phyloP scores from a whole-genome alignment of 2,113 vertebrate genomes.

The Microtus richardsoni region DNA sequence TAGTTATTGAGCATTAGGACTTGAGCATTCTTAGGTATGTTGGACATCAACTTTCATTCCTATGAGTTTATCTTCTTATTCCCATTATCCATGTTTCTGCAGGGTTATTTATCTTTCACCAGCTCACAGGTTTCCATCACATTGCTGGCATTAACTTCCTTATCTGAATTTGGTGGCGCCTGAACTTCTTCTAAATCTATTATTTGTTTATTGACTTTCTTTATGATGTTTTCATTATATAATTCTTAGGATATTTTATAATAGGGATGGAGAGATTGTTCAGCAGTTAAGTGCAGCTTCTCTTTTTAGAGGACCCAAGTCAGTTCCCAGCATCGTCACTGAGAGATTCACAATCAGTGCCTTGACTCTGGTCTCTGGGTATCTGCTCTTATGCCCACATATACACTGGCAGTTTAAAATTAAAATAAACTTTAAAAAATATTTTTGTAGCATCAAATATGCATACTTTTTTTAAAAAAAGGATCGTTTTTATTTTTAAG shows the following conservation, averaged over 20 bases:
- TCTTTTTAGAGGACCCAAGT: background rate
- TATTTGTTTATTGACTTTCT: background rate
- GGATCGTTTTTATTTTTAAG: background rate
- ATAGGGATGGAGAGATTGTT: background rate
- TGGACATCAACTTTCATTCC: background rate
- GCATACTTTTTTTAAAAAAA: too few relatives aligned
- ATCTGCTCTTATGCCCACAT: background rate
- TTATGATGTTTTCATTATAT: background rate
- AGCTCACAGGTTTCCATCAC: background rate
- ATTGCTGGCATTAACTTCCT: background rate
- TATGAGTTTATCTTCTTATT: background rate
- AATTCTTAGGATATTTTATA: background rate
- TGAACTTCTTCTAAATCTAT: background rate
- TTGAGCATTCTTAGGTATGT: background rate
- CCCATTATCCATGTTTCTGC: background rate
- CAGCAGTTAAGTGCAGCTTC: background rate
- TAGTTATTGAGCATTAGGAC: background rate
- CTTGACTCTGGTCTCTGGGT: background rate
- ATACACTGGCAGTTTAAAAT: background rate
- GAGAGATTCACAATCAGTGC: background rate
- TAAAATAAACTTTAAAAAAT: background rate
- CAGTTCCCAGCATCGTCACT: background rate
- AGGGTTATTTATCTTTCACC: background rate
- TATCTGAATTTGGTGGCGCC: background rate
- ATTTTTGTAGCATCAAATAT: background rate